phyloP scores from a whole-genome alignment of 2,797 vertebrate genomes.

The Acanthurus leucopareius region DNA sequence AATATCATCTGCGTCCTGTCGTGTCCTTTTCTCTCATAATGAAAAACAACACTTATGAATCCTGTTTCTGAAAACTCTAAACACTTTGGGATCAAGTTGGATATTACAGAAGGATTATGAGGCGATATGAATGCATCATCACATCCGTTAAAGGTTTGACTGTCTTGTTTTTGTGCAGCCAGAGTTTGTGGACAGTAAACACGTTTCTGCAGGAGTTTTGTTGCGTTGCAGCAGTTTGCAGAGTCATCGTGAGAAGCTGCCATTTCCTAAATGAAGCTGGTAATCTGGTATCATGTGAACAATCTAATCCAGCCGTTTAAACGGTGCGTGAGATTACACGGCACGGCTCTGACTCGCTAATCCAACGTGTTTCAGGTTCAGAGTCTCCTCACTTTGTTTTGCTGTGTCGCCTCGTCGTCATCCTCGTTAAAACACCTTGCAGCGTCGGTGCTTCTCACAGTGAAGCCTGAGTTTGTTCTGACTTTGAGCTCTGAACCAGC shows the following conservation, averaged over 20 bases:
- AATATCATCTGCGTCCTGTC: slow-evolving; percentile 4
- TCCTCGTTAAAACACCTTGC: no score
- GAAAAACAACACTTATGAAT: not conserved
- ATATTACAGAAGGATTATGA: no score
- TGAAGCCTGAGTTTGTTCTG: no score
- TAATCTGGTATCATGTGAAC: slow-evolving; percentile 46
- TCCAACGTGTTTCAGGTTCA: not conserved
- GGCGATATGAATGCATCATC: no score
- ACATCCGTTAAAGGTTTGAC: no score
- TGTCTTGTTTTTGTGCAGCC: not conserved
- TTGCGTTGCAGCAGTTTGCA: slow-evolving; percentile 7
- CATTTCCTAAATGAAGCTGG: slow-evolving; percentile 47
- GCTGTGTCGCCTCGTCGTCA: no score
- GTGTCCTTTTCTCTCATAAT: not conserved
- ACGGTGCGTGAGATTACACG: slow-evolving; percentile 11
- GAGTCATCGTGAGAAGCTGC: slow-evolving; percentile 12
- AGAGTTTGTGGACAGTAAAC: not conserved
- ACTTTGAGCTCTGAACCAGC: no score
- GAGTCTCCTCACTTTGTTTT: not conserved
- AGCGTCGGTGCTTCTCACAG: no score
- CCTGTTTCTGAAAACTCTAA: not conserved
- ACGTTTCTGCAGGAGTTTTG: slow-evolving; percentile 1
- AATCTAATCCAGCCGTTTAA: slow-evolving; percentile 22
- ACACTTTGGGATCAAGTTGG: not conserved
- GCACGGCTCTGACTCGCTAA: not conserved